These are phyloP conservation scores for Aphis gossypii DNA, from an alignment of 1,140 invertebrate species.

Conservation along the genomic window DNA sequence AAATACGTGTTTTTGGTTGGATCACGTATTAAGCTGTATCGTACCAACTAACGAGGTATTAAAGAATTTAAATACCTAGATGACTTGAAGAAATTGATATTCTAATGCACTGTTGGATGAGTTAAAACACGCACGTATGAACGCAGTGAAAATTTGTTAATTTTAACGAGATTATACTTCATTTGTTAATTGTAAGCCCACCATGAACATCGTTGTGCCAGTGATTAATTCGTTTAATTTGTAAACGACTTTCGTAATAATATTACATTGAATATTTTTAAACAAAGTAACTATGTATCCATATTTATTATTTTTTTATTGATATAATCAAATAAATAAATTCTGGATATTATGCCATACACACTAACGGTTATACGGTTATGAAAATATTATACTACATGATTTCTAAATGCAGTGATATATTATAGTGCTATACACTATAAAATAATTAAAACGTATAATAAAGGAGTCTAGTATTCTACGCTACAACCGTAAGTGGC, in stretches of 20 bases:
- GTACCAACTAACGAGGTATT: neutral
- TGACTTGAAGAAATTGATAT: neutral
- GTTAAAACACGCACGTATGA: neutral
- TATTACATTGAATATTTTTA: no score
- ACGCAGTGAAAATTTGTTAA: neutral
- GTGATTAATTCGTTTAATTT: neutral
- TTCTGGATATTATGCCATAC: no score
- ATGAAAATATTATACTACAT: no score
- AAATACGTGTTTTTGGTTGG: neutral
- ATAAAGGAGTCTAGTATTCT: no score
- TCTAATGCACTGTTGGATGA: neutral
- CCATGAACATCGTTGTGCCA: neutral
- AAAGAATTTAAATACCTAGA: neutral
- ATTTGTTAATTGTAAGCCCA: neutral
- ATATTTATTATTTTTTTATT: no score
- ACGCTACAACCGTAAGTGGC: no score
- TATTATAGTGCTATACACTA: no score
- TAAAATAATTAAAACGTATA: no score
- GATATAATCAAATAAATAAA: no score
- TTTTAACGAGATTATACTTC: neutral
- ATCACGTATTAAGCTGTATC: neutral
- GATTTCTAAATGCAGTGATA: no score
- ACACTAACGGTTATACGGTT: no score
- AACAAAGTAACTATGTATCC: no score
- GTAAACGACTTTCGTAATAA: neutral